Evolutionary conservation across 2,888 invertebrate genomes (phyloP).

Genomic region (Pristionchus entomophagus): DNA sequence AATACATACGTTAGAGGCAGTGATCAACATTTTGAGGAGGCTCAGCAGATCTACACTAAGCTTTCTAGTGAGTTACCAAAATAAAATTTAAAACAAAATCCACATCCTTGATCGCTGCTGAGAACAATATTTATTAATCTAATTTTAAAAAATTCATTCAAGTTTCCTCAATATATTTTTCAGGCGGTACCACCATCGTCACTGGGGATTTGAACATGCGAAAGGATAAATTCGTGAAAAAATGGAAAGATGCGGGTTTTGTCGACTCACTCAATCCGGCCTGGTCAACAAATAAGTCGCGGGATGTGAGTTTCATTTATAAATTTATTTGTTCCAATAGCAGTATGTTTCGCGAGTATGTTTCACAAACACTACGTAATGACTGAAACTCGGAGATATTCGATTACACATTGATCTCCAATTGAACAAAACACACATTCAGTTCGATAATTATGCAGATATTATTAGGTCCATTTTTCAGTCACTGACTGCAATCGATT

Average conservation of each 20-base stretch:
- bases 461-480: no score
- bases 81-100: no score
- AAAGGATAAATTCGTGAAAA: neutral
- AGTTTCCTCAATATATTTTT: no score
- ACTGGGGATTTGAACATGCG: slow-evolving; percentile 19
- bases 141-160: neutral
- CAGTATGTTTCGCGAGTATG: no score
- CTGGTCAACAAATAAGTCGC: neutral
- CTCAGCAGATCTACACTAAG: neutral
- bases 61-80: neutral
- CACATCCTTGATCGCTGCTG: no score
- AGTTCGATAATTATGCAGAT: no score
- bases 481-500: neutral
- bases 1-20: neutral
- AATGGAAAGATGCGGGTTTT: neutral
- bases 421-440: no score
- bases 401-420: no score
- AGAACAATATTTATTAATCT: neutral
- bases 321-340: no score
- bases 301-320: neutral
- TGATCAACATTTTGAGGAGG: neutral
- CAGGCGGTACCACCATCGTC: neutral
- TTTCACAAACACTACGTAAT: no score
- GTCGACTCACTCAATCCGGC: neutral
- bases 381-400: no score